Evolutionary conservation across 1,140 invertebrate species (phyloP).

Genomic region (Hylaeus volcanicus): DNA sequence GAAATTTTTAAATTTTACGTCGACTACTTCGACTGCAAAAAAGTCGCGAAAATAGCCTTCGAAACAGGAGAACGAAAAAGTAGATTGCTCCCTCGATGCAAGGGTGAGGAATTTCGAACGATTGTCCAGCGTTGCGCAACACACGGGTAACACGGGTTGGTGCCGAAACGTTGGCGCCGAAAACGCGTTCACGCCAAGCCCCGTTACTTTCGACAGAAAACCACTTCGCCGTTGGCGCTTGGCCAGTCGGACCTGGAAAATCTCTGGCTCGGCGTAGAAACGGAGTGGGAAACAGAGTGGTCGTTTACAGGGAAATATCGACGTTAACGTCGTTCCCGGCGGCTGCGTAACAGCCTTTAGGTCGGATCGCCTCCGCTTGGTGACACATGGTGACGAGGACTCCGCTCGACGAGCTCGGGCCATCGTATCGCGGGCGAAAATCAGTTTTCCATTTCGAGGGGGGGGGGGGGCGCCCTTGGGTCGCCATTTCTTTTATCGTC

Average conservation of each 20-base stretch:
- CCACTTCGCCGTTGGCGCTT: conserved; percentile 33
- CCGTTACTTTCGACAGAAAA: conserved; percentile 43
- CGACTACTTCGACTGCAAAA: too few relatives aligned
- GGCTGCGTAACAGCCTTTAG: conserved; percentile 53
- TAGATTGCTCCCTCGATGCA: too few relatives aligned
- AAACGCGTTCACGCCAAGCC: conserved; percentile 43
- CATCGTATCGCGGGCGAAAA: conserved; percentile 66
- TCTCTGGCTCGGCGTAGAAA: conserved; percentile 4
- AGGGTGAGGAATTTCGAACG: conserved; percentile 11
- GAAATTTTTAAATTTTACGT: too few relatives aligned
- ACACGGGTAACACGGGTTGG: conserved; percentile 1
- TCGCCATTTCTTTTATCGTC: conserved; percentile 47
- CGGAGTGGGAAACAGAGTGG: conserved; percentile 23
- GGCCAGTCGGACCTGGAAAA: conserved; percentile 40
- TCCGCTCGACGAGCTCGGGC: conserved; percentile 21
- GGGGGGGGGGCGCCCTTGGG: background rate
- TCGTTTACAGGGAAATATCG: conserved; percentile 55
- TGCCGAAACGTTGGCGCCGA: conserved; percentile 1
- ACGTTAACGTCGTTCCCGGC: conserved; percentile 51
- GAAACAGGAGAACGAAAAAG: too few relatives aligned
- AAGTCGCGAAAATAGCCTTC: too few relatives aligned
- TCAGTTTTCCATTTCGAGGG: conserved; percentile 56
- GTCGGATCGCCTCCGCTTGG: conserved; percentile 21
- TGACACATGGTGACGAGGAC: conserved; percentile 48
- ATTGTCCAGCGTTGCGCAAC: conserved; percentile 1